Conservation (phyloP, 1,140 invertebrate genomes). For the Calephelis virginiensis region DNA sequence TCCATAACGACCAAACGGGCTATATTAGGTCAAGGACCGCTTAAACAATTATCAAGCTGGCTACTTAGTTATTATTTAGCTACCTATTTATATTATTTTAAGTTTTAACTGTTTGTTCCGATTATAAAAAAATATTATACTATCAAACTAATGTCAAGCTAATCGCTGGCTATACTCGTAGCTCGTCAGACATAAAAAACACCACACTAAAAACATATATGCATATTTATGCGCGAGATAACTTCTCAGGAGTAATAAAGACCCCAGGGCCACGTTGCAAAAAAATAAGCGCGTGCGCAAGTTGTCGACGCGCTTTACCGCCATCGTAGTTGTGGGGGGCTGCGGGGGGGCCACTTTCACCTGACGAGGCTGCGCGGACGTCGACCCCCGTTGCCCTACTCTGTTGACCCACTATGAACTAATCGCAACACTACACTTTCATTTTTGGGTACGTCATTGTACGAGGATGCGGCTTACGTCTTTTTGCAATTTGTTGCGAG, state of each 20-base stretch:
- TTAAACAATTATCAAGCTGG: too few relatives aligned
- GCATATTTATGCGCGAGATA: slow-evolving; percentile 40
- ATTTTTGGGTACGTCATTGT: slow-evolving; percentile 66
- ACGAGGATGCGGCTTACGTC: slow-evolving; percentile 63
- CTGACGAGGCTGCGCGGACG: slow-evolving; percentile 74
- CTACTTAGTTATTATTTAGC: too few relatives aligned
- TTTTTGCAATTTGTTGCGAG: slow-evolving; percentile 49
- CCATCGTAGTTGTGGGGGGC: slow-evolving; percentile 49
- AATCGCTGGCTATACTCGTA: too few relatives aligned
- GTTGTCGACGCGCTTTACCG: slow-evolving; percentile 52
- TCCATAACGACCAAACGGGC: too few relatives aligned
- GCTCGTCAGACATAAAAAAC: neutral
- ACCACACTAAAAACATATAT: neutral
- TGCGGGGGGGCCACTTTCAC: slow-evolving; percentile 71
- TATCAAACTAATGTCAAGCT: neutral
- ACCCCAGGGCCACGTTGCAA: slow-evolving; percentile 74
- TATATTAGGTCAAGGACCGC: too few relatives aligned
- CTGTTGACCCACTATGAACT: slow-evolving; percentile 70
- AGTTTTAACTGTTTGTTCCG: too few relatives aligned
- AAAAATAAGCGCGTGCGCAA: slow-evolving; percentile 69
- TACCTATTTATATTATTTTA: too few relatives aligned
- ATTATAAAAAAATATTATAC: too few relatives aligned
- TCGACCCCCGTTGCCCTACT: slow-evolving; percentile 73
- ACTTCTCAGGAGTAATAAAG: slow-evolving; percentile 67
- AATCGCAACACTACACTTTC: slow-evolving; percentile 74